Conservation (phyloP, 2,113 vertebrate species). For the Saguinus midas region DNA sequence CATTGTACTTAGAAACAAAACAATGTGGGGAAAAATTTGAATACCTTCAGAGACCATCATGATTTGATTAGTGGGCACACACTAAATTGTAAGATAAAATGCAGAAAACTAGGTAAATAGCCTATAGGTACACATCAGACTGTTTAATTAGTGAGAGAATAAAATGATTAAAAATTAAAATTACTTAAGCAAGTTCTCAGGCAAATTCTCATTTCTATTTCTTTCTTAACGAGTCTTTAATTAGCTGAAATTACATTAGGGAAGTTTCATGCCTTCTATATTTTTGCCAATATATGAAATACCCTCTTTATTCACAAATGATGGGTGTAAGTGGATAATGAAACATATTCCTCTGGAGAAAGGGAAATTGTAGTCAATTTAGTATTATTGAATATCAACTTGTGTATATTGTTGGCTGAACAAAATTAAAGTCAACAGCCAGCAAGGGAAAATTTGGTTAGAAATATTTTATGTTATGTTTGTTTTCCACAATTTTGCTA, state of each 20-base stretch:
- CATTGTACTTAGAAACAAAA: conserved; percentile 25
- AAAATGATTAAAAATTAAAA: conserved; percentile 80
- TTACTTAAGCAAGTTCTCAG: conserved; percentile 74
- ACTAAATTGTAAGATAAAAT: conserved; percentile 39
- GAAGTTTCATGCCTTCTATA: conserved; percentile 66
- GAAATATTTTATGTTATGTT: conserved; percentile 56
- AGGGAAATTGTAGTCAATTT: conserved; percentile 71
- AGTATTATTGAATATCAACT: conserved; percentile 74
- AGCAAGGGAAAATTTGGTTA: conserved; percentile 60
- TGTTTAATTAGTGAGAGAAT: conserved; percentile 77
- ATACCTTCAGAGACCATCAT: conserved; percentile 29
- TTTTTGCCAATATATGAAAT: conserved; percentile 70
- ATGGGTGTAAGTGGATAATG: conserved; percentile 73
- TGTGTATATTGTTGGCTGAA: conserved; percentile 68
- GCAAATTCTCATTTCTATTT: conserved; percentile 77
- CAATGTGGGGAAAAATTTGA: background rate
- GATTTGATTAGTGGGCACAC: conserved; percentile 45
- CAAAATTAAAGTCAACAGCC: conserved; percentile 78
- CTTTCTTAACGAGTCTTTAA: conserved; percentile 76
- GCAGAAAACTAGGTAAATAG: conserved; percentile 61
- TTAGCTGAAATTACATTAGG: conserved; percentile 79
- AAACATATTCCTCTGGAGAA: conserved; percentile 73
- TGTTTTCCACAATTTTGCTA: conserved; percentile 48
- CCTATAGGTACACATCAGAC: conserved; percentile 62
- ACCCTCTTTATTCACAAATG: conserved; percentile 61